Conservation (phyloP, 2,797 vertebrate species). For the Rhincodon typus region DNA sequence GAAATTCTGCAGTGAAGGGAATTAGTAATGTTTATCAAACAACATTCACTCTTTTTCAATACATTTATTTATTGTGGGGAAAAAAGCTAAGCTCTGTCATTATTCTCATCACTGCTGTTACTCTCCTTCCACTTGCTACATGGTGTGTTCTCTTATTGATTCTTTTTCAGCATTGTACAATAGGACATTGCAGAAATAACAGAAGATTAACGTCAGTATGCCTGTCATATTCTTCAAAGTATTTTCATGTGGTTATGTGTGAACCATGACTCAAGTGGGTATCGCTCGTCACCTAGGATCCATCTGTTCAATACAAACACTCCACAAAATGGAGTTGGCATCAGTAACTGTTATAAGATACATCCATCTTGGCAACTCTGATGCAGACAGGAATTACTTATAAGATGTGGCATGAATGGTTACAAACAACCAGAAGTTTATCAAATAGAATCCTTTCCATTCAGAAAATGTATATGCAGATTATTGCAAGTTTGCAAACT, state of each 20-base stretch:
- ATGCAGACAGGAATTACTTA: neutral
- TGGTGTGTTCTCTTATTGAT: neutral
- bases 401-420: neutral
- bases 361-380: neutral
- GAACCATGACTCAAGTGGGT: neutral
- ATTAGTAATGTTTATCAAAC: neutral
- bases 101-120: neutral
- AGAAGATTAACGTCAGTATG: neutral
- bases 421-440: neutral
- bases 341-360: neutral
- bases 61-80: neutral
- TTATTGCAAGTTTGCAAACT: neutral
- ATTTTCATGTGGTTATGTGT: neutral
- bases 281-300: neutral
- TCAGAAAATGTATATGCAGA: neutral
- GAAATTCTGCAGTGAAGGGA: neutral
- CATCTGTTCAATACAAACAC: neutral
- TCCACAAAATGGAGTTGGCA: neutral
- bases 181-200: neutral
- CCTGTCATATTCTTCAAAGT: neutral
- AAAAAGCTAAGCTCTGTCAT: neutral
- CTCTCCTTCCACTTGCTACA: neutral
- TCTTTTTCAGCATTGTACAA: neutral
- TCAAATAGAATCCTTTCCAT: neutral
- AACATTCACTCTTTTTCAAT: neutral